phyloP scores from a whole-genome alignment of 2,113 vertebrate genomes.

The Catharus minimus region DNA sequence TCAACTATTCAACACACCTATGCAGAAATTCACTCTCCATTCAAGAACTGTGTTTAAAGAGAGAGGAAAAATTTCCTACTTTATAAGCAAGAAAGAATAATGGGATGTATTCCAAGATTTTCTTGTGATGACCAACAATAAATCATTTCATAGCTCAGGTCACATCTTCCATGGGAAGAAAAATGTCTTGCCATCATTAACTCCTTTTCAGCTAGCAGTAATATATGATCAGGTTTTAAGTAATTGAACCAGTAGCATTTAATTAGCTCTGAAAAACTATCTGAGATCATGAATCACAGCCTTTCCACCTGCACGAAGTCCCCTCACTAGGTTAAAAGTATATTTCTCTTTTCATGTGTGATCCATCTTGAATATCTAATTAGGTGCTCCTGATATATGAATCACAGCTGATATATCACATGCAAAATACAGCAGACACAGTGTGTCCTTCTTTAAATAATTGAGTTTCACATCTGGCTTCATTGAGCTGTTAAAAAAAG shows the following conservation, averaged over 20 bases:
- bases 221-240: constrained; percentile 55
- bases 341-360: constrained; percentile 40
- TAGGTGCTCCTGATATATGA: not conserved
- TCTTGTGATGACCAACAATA: constrained; percentile 50
- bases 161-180: constrained; percentile 23
- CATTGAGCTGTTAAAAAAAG: not conserved
- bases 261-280: constrained; percentile 62
- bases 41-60: not conserved
- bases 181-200: constrained; percentile 58
- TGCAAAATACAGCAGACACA: not conserved
- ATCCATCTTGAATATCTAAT: constrained; percentile 59
- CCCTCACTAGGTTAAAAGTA: constrained; percentile 13
- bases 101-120: constrained; percentile 25
- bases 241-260: constrained; percentile 61
- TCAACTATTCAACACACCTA: not conserved
- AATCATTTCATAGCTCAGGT: constrained; percentile 44
- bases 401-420: not conserved
- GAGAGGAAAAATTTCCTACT: not conserved
- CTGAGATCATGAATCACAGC: constrained; percentile 54
- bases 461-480: not conserved
- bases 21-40: not conserved
- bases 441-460: not conserved
- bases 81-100: constrained; percentile 45
- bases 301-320: constrained; percentile 29
- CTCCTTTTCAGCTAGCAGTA: constrained; percentile 44